Percentiles rank a stretch among this genome's conserved stretches.
These are phyloP conservation scores for Cacoxenus indagator DNA, from an alignment of 2,888 invertebrate species.

Conservation along the genomic window DNA sequence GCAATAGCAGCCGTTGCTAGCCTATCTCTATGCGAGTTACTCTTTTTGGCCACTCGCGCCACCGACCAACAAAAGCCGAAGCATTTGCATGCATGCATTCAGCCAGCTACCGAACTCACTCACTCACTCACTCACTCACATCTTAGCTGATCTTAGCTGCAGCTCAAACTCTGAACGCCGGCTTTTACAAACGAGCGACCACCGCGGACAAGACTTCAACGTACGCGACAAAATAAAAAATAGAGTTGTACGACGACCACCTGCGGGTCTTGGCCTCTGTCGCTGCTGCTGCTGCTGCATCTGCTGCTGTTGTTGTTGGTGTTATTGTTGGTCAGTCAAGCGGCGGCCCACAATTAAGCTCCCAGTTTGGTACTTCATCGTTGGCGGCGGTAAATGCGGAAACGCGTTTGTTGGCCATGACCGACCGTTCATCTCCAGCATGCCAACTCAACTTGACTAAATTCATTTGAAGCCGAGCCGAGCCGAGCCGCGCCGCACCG, in stretches of 20 bases:
- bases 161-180: constrained; percentile 11
- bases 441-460: not conserved
- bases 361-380: not conserved
- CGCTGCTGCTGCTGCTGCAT: not conserved
- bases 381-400: not conserved
- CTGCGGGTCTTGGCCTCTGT: constrained; percentile 42
- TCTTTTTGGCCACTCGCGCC: constrained; percentile 23
- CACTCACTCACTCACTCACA: not conserved
- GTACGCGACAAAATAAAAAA: constrained; percentile 63
- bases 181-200: constrained; percentile 51
- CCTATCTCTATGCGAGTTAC: constrained; percentile 8
- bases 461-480: no score
- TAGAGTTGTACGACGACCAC: constrained; percentile 63
- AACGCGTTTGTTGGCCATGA: not conserved
- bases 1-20: not conserved
- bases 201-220: constrained; percentile 57
- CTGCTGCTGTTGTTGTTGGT: constrained; percentile 13
- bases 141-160: not conserved
- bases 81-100: constrained; percentile 12
- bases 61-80: not conserved
- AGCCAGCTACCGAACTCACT: not conserved
- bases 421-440: not conserved
- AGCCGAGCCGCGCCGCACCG: no score
- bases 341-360: not conserved
- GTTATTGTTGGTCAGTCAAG: constrained; percentile 37